Evolutionary conservation across 2,797 vertebrate genomes (phyloP).

Genomic region (Leptodactylus fallax): DNA sequence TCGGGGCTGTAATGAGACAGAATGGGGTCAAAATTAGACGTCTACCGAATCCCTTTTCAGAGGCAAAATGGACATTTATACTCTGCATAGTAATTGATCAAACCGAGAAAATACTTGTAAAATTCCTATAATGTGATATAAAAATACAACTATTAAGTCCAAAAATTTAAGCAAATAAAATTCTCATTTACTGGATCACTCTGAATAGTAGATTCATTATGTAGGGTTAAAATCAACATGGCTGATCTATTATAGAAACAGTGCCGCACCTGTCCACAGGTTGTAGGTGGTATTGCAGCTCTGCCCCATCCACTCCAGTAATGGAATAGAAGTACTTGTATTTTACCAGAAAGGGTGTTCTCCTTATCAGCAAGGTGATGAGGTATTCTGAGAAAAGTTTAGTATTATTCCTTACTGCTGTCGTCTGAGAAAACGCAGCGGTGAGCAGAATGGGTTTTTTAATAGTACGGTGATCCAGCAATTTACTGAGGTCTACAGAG

Average conservation of each 20-base stretch:
- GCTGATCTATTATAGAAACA: neutral
- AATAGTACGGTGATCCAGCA: conserved; percentile 42
- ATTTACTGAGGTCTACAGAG: conserved; percentile 30
- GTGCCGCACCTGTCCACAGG: neutral
- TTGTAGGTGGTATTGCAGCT: too few relatives aligned
- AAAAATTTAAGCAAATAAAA: too few relatives aligned
- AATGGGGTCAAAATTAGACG: neutral
- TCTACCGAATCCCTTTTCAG: neutral
- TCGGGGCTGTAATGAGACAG: neutral
- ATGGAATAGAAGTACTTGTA: neutral
- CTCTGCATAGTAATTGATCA: neutral
- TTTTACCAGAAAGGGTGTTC: conserved; percentile 8
- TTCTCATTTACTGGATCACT: too few relatives aligned
- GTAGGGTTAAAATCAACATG: neutral
- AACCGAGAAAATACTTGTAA: neutral
- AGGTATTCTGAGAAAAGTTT: conserved; percentile 17
- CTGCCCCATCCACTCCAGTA: neutral
- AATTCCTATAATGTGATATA: neutral
- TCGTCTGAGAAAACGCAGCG: neutral
- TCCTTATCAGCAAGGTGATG: neutral
- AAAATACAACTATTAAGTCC: neutral
- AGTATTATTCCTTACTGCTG: neutral
- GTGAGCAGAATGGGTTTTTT: conserved; percentile 8
- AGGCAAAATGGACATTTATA: neutral
- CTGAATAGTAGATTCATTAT: too few relatives aligned